phyloP scores from a whole-genome alignment of 2,888 invertebrate genomes.

The Iselma pallidipennis region DNA sequence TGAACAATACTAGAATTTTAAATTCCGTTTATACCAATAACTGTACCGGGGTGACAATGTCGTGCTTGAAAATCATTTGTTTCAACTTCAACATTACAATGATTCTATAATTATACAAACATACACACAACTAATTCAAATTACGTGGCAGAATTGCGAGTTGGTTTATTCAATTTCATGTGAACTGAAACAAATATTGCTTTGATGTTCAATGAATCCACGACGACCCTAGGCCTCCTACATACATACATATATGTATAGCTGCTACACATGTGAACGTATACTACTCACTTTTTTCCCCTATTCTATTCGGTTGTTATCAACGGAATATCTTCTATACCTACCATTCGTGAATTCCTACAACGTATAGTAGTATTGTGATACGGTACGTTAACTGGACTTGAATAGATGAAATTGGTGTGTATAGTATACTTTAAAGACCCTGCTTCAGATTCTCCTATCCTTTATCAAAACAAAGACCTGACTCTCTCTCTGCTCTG shows the following conservation, averaged over 20 bases:
- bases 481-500: too few species aligned
- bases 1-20: conserved; percentile 14
- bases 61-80: neutral
- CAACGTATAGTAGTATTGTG: neutral
- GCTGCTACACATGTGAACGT: neutral
- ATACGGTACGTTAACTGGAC: neutral
- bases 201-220: conserved; percentile 5
- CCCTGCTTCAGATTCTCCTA: too few species aligned
- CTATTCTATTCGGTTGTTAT: neutral
- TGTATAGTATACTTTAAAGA: neutral
- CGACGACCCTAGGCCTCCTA: neutral
- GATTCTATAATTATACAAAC: neutral
- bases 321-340: neutral
- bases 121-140: conserved; percentile 7
- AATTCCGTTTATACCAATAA: conserved; percentile 1
- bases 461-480: neutral
- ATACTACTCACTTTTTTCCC: neutral
- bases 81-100: neutral
- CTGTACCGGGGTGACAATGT: neutral
- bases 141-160: conserved; percentile 2
- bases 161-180: conserved; percentile 6
- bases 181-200: conserved; percentile 5
- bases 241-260: too few species aligned
- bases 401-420: neutral
- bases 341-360: too few species aligned